phyloP scores from a whole-genome alignment of 2,888 invertebrate genomes.

The Polydrusus tereticollis region DNA sequence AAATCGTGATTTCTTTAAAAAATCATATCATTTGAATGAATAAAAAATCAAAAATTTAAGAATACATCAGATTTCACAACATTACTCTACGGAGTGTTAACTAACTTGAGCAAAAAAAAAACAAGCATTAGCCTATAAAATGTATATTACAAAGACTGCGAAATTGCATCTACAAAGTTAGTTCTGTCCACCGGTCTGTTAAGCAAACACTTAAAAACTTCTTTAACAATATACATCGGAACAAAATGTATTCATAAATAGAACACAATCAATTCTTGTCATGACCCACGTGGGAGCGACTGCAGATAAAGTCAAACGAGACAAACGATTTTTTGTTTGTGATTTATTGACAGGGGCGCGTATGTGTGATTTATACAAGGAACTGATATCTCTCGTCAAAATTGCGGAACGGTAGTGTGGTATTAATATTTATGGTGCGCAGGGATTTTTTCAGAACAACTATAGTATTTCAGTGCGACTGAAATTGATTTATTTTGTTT shows the following conservation, averaged over 20 bases:
- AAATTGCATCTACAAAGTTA: not conserved
- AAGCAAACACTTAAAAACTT: slow-evolving; percentile 10
- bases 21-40: too few species aligned
- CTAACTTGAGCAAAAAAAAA: too few species aligned
- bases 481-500: too few species aligned
- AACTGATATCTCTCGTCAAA: not conserved
- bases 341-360: slow-evolving; percentile 21
- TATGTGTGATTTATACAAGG: slow-evolving; percentile 10
- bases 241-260: slow-evolving; percentile 20
- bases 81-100: too few species aligned
- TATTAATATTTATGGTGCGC: not conserved
- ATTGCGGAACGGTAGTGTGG: not conserved
- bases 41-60: too few species aligned
- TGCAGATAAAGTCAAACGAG: slow-evolving; percentile 17
- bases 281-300: slow-evolving; percentile 9
- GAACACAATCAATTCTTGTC: slow-evolving; percentile 16
- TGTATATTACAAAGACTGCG: not conserved
- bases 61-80: too few species aligned
- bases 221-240: slow-evolving; percentile 8
- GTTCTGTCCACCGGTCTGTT: not conserved
- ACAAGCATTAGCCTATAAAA: too few species aligned
- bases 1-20: too few species aligned
- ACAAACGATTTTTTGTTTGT: slow-evolving; percentile 20
- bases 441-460: too few species aligned
- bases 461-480: not conserved